Percentiles rank a stretch among this genome's conserved stretches.
Conservation (phyloP, 2,888 invertebrate species). For the Pseudoips prasinana region DNA sequence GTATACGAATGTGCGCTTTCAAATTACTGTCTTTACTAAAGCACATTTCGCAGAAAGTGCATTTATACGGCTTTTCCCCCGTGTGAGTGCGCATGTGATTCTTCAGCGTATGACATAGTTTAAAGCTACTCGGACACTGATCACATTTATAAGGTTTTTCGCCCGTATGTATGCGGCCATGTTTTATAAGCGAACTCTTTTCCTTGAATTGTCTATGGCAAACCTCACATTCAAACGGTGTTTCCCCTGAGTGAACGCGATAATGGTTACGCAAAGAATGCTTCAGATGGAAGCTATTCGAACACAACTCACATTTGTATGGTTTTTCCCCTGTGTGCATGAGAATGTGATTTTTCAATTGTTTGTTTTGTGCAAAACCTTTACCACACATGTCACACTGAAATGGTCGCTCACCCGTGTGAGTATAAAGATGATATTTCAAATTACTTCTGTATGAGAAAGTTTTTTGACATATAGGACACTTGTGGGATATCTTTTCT, state of each 20-base stretch:
- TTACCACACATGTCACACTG: neutral
- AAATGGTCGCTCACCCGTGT: neutral
- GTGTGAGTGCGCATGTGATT: neutral
- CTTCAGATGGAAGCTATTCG: too few species aligned
- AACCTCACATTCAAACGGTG: neutral
- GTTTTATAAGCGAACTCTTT: neutral
- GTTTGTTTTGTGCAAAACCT: neutral
- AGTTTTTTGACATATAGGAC: neutral
- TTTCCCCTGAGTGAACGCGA: too few species aligned
- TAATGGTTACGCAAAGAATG: too few species aligned
- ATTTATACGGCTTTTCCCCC: neutral
- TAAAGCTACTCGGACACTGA: neutral
- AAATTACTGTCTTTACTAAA: neutral
- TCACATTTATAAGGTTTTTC: conserved; percentile 1
- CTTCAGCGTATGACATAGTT: neutral
- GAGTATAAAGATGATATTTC: neutral
- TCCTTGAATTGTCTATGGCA: neutral
- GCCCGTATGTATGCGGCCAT: neutral
- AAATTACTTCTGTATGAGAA: neutral
- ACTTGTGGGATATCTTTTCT: neutral
- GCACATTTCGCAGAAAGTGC: neutral
- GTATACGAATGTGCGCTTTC: neutral
- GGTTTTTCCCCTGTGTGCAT: neutral
- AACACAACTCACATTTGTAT: neutral
- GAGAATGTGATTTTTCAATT: neutral